Base-by-base conservation (phyloP, 2,888 invertebrate genomes). In the Magallana nippona region DNA sequence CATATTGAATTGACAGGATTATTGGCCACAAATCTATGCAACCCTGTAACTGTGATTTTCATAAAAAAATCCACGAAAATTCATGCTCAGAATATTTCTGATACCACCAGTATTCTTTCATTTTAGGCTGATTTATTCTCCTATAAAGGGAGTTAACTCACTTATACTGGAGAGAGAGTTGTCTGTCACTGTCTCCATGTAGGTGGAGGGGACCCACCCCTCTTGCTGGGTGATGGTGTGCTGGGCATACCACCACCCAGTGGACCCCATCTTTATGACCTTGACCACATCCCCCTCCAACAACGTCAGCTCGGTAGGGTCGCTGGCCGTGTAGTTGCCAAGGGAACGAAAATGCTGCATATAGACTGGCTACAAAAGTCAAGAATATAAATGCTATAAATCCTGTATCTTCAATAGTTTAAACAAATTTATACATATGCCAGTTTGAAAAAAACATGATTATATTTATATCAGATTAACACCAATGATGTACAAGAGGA, bases 211-310 rank as follows among this genome's bases (percentile, higher is more conserved):
- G 85, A 97, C 98, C 98, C 98, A 98, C 89, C 98, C 98, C 82
- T 93, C 92, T 95, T 97, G 95, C 60, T 91, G 89, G 22, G 91
- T 91, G n/a, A 89, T 87, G 95, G 94, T 95, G 92, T 97, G 96
- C 92, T 97, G 96, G 93, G 98, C 97, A 95, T 97, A 98, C 98
- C 98, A 98, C 98, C 98, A 98, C 90, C 98, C 98, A 90, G 98
- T 98, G 95, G 97, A 97, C 93, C 98, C 98, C 90, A 98, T 97
- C 95, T 98, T 98, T 90, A 98, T 96, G 90, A 98, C 95, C 94
- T 98, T 97, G 90, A 98, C 96, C 91, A 96, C 96, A 95, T 98
- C 98, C 32, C 98, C 98, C 95, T 98, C 98, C 86, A 96, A 96
- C 95, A 98, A 96, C 88, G 97, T 97, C 89, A 98, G 97, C 95